Percentiles rank a stretch among this genome's conserved stretches.
These are phyloP conservation scores for Cerastis rubricosa DNA, from an alignment of 2,888 invertebrate genomes.

Conservation along the genomic window DNA sequence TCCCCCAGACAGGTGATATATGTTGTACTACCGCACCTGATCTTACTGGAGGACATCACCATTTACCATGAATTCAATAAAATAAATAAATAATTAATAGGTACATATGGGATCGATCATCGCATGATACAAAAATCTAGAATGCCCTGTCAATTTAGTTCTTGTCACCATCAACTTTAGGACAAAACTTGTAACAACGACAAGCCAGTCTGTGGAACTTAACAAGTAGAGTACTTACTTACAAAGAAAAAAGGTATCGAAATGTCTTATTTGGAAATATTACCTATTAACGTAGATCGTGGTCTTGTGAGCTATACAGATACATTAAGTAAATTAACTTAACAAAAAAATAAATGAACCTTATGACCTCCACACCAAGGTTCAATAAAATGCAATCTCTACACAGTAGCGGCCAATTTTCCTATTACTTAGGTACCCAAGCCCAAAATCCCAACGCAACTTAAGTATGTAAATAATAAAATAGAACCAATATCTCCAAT, in stretches of 20 bases:
- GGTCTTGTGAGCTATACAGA: neutral
- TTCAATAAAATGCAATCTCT: slow-evolving; percentile 22
- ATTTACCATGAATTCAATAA: neutral
- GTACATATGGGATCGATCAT: no score
- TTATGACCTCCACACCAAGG: neutral
- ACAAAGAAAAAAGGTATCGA: neutral
- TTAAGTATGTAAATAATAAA: slow-evolving; percentile 57
- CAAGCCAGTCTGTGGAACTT: neutral
- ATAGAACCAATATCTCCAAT: slow-evolving; percentile 44
- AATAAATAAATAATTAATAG: no score
- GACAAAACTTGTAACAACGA: neutral
- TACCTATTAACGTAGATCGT: neutral
- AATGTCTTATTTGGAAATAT: neutral
- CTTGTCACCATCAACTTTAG: neutral
- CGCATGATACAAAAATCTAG: neutral
- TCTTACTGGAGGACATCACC: neutral
- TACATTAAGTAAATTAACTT: neutral
- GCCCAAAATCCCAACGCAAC: slow-evolving; percentile 32
- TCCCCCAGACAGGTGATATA: neutral
- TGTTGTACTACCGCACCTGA: neutral
- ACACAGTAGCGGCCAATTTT: slow-evolving; percentile 17
- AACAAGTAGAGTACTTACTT: neutral
- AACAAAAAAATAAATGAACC: neutral
- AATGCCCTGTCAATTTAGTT: neutral
- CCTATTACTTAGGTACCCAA: slow-evolving; percentile 1